Evolutionary conservation across 2,113 vertebrate species (phyloP).

Genomic region (Chloropsis cyanopogon): DNA sequence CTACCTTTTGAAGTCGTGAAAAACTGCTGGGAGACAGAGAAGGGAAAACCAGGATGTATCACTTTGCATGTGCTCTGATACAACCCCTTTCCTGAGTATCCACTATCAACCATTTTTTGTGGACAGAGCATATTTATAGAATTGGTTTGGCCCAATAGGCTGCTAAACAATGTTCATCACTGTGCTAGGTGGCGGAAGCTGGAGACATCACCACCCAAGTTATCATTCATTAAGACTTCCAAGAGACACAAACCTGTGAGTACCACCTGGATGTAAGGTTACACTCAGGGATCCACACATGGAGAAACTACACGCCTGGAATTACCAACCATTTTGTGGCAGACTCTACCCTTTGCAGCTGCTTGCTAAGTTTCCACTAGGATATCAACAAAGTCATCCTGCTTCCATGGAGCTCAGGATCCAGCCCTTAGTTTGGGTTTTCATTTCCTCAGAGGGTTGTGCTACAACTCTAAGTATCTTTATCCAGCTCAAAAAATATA

Average conservation of each 20-base stretch:
- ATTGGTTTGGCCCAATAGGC: neutral
- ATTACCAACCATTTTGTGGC: neutral
- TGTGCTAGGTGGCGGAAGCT: neutral
- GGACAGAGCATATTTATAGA: neutral
- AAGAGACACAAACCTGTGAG: neutral
- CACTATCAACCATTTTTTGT: neutral
- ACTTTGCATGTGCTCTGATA: neutral
- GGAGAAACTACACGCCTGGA: neutral
- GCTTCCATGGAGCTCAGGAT: neutral
- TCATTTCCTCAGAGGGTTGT: neutral
- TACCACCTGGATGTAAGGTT: neutral
- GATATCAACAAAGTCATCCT: neutral
- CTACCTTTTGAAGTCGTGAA: neutral
- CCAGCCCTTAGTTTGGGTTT: neutral
- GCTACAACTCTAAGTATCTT: neutral
- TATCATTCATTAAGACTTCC: neutral
- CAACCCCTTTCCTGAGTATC: neutral
- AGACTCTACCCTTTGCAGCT: neutral
- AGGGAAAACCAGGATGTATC: neutral
- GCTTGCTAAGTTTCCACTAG: neutral
- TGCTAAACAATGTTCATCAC: neutral
- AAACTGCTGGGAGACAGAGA: neutral
- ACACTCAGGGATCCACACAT: neutral
- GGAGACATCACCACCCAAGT: neutral
- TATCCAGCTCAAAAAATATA: neutral